These are phyloP conservation scores for Neolamprologus hecqui DNA, from an alignment of 2,113 vertebrate genomes.

Conservation along the genomic window DNA sequence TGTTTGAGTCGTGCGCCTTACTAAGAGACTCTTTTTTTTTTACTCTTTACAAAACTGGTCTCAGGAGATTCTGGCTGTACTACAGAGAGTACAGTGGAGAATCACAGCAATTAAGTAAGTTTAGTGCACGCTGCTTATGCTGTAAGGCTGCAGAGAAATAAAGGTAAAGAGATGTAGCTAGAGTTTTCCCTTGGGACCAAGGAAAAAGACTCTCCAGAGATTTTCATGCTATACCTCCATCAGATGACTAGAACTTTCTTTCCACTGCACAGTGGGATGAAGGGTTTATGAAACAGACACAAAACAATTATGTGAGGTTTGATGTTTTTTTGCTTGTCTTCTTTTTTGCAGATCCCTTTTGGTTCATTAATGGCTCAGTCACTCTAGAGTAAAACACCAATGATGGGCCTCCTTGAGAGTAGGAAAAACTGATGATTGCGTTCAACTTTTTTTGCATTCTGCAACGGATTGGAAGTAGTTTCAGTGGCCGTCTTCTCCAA, in stretches of 20 bases:
- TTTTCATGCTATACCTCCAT: background rate
- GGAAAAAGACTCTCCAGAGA: background rate
- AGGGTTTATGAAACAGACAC: background rate
- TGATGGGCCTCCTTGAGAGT: background rate
- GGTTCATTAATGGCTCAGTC: background rate
- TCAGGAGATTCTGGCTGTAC: background rate
- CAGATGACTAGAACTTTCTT: background rate
- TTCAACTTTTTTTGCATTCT: background rate
- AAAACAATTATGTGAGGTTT: background rate
- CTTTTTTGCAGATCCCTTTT: background rate
- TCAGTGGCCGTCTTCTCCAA: accelerated
- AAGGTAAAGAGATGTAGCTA: background rate
- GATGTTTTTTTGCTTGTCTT: background rate
- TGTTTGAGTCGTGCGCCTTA: background rate
- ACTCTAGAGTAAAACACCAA: background rate
- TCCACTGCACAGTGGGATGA: background rate
- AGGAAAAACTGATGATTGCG: background rate
- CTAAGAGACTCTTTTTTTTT: background rate
- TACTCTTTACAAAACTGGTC: background rate
- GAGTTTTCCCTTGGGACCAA: background rate
- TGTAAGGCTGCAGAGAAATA: background rate
- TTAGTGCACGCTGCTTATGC: background rate
- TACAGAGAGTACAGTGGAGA: background rate
- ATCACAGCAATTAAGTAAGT: background rate
- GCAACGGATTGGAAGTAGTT: background rate